Evolutionary conservation across 2,797 vertebrate genomes (phyloP), one percentile per base, ranked within the genome.

Genomic region (Eremophila alpestris): DNA sequence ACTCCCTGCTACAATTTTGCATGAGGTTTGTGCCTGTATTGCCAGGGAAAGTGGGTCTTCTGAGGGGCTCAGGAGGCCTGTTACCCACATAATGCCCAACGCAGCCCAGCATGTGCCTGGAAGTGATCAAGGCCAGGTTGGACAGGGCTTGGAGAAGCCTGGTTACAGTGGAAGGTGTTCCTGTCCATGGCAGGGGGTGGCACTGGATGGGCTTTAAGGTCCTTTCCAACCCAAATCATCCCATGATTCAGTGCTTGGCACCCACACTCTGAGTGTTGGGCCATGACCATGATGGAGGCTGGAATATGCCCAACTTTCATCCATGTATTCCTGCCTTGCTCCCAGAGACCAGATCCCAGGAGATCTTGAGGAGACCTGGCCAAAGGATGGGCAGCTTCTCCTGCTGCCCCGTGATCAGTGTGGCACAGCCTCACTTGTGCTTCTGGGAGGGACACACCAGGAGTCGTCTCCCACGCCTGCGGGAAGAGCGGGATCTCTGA

Each of bases 221-320:
- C 2, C 11, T 30, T 32, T 64, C 34, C 16, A 52, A 41, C 26
- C 24, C 40, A 59, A 29, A 59, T 9, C 11, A 52, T 52, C 36
- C 51, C 29, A 10, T 12, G 10, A n/a, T 21, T 23, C 80, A 24
- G 59, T 9, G 48, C 29, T 27, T 30, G 30, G 24, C 55, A 43
- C 41, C n/a, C 41, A 18, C 10, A 0, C n/a, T 55, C 24, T 36
- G 41, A 5, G 32, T 0, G 0, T 0, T 36, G 45, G 38, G 26
- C 40, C 10, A 1, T 8, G 56, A 8, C 19, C 1, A 0, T 7
- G 18, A 7, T 3, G 9, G 78, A 46, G 79, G n/a, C 11, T 60
- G 62, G 70, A 58, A 65, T 36, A 7, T 23, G 18, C 29, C 41
- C n/a, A 6, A 3, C 29, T 65, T 54, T 32, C 49, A 45, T 52